phyloP scores from a whole-genome alignment of 2,113 vertebrate species.

The Cyanoramphus novaezelandiae region DNA sequence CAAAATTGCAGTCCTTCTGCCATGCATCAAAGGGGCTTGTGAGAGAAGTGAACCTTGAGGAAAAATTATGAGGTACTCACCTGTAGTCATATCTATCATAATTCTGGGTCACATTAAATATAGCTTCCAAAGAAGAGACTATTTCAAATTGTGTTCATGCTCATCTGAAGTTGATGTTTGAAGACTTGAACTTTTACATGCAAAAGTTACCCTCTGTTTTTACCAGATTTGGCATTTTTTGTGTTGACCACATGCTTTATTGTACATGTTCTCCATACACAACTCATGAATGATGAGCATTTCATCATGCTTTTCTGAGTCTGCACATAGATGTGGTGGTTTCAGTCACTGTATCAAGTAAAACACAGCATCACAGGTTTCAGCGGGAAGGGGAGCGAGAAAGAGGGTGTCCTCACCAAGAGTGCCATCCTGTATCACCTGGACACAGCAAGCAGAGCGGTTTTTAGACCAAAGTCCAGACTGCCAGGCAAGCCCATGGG shows the following conservation, averaged over 20 bases:
- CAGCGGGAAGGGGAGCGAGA: neutral
- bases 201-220: neutral
- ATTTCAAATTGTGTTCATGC: neutral
- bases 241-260: neutral
- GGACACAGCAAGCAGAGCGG: neutral
- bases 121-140: neutral
- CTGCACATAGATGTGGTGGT: neutral
- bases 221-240: neutral
- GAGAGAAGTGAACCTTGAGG: neutral
- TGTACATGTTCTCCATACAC: rapidly evolving
- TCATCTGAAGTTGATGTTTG: neutral
- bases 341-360: neutral
- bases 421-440: neutral
- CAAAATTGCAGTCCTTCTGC: neutral
- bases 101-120: neutral
- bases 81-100: neutral
- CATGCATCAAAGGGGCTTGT: neutral
- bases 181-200: neutral
- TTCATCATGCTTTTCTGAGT: neutral
- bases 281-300: neutral
- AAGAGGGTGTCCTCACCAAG: neutral
- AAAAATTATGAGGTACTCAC: neutral
- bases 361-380: neutral
- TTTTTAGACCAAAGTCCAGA: neutral
- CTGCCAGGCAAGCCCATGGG: neutral